Evolutionary conservation across 2,888 invertebrate genomes (phyloP), one percentile per base, ranked within the genome.

Genomic region (Himalopsyche anomala): DNA sequence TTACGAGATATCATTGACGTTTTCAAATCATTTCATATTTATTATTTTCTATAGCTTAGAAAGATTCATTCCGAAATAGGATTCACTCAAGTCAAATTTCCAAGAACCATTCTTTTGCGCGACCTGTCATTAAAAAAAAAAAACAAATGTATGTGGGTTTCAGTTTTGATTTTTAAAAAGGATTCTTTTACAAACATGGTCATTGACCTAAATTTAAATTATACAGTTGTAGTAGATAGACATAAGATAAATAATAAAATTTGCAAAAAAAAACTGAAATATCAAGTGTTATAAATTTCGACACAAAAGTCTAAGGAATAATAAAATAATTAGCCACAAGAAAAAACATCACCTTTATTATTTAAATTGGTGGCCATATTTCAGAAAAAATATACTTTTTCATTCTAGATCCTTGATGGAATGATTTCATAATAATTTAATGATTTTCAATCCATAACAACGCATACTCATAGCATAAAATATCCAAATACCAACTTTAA

Each of bases 151-250:
- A 38, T 36, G 74, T 74, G 74, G 74, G 74, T 38, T 74, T 56
- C 38, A 38, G 28, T 36, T 74, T 62, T 51, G 51, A 51, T 51
- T 51, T n/a, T 62, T 74, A 5, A 36, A 74, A 74, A 74, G 38
- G 74, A 74, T 74, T 74, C 38, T 11, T 36, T 36, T 74, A 0
- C 74, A 2, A 74, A 74, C 19, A 74, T 74, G 74, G 74, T 4
- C 28, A 74, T 15, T 74, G 74, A 74, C 74, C 74, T 36, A 74
- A 74, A 74, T 74, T 74, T 11, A 36, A 74, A 36, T 36, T 74
- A 36, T 74, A 74, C 38, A 9, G 12, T 38, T 36, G 36, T 38
- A 74, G 36, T 36, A 74, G 28, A 36, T 36, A 36, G 36, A 15
- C 74, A 15, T 36, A 74, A 38, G 38, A 74, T 62, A 62, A 19